Percentiles rank a stretch among this genome's conserved stretches.
Conservation (phyloP, 2,888 invertebrate species). For the Pandemis corylana region DNA sequence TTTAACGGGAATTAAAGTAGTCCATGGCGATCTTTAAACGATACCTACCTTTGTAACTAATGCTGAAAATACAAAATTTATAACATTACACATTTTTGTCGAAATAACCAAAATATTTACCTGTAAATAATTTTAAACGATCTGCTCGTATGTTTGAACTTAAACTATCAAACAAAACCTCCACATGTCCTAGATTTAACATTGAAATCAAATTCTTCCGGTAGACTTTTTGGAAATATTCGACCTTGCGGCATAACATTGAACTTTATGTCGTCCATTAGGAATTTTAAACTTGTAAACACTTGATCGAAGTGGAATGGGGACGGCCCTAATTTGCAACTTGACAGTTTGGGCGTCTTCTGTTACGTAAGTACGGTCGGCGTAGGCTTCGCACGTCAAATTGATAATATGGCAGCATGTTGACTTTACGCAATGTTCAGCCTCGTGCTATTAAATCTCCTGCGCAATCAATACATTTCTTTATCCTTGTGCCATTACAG, state of each 20-base stretch:
- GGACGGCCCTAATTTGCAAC: constrained; percentile 35
- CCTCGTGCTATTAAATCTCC: constrained; percentile 41
- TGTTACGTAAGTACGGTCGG: constrained; percentile 58
- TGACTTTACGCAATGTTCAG: constrained; percentile 65
- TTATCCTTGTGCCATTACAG: constrained; percentile 35
- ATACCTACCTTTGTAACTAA: neutral
- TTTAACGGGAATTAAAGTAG: neutral
- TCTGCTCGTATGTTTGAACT: neutral
- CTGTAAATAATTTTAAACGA: too few species aligned
- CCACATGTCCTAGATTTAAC: neutral
- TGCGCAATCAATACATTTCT: constrained; percentile 43
- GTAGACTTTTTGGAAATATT: neutral
- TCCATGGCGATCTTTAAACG: neutral
- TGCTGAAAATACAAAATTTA: too few species aligned
- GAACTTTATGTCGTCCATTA: constrained; percentile 21
- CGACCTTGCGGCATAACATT: constrained; percentile 38
- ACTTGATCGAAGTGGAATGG: constrained; percentile 30
- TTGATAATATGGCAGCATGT: constrained; percentile 70
- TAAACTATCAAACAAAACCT: neutral
- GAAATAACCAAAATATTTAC: too few species aligned
- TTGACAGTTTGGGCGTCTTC: constrained; percentile 52
- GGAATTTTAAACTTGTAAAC: constrained; percentile 12
- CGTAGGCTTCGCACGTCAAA: constrained; percentile 61
- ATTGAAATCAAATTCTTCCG: constrained; percentile 6
- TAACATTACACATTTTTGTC: too few species aligned